These are phyloP conservation scores for Sardinella longiceps DNA, from an alignment of 2,797 vertebrate genomes.

Conservation along the genomic window DNA sequence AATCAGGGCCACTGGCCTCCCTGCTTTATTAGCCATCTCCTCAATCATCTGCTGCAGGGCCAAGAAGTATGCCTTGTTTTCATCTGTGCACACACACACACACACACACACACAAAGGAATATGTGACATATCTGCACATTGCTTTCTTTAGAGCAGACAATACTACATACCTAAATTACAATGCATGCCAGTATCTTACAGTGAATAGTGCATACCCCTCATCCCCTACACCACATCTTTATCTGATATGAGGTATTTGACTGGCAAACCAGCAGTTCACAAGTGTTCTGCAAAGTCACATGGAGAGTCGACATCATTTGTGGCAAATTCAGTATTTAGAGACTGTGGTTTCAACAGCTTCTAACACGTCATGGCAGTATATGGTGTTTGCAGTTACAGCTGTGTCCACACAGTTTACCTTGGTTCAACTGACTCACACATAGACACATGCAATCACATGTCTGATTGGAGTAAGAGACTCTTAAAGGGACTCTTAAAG, in stretches of 20 bases:
- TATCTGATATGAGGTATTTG: not conserved
- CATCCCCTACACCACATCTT: not conserved
- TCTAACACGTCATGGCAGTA: not conserved
- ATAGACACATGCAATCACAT: not conserved
- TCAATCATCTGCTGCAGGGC: constrained; percentile 90
- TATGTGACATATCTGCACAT: not conserved
- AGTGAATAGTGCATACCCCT: no score
- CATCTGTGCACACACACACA: constrained; percentile 76
- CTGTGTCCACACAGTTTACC: not conserved
- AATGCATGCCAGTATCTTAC: not conserved
- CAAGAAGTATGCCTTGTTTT: constrained; percentile 89
- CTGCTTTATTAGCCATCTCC: constrained; percentile 83
- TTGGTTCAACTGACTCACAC: not conserved
- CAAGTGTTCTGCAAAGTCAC: not conserved
- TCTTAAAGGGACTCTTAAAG: not conserved
- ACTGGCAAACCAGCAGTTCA: not conserved
- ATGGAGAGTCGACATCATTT: not conserved
- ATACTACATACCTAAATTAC: not conserved
- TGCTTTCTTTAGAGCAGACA: not conserved
- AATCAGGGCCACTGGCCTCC: constrained; percentile 87
- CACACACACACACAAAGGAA: not conserved
- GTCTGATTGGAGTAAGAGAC: not conserved
- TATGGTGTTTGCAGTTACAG: not conserved
- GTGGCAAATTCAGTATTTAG: not conserved
- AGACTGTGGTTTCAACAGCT: not conserved